Evolutionary conservation across 2,797 vertebrate genomes (phyloP).

Genomic region (Phoebastria nigripes): DNA sequence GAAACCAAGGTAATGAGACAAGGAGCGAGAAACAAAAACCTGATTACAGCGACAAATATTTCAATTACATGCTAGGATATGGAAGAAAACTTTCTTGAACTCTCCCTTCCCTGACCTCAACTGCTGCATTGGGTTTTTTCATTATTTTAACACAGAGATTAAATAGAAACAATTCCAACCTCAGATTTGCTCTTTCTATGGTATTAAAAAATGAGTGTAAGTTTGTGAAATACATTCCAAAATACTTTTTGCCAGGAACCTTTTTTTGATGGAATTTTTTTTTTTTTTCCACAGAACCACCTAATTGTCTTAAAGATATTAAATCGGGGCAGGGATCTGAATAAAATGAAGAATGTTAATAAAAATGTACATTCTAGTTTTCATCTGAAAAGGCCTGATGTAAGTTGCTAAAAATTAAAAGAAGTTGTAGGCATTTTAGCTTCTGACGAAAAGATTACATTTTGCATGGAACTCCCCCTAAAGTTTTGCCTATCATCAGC

Average conservation of each 20-base stretch:
- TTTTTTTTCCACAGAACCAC: neutral
- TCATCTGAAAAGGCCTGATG: neutral
- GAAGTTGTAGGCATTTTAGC: neutral
- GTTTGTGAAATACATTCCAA: neutral
- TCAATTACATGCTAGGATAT: neutral
- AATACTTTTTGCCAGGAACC: neutral
- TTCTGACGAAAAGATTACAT: neutral
- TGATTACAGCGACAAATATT: neutral
- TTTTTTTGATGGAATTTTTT: neutral
- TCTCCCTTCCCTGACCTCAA: neutral
- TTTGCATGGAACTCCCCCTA: neutral
- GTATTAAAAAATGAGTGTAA: neutral
- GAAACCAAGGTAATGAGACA: constrained; percentile 16
- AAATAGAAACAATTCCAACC: neutral
- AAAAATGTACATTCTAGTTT: neutral
- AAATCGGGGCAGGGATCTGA: neutral
- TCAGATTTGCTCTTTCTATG: neutral
- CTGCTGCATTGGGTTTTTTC: neutral
- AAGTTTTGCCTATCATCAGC: neutral
- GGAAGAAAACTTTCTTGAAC: neutral
- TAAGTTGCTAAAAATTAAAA: neutral
- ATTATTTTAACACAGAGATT: neutral
- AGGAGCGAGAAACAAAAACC: neutral
- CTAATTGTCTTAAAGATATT: neutral
- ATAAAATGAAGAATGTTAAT: neutral